Conservation (phyloP, 2,888 invertebrate species). For the Oscheius sp. region DNA sequence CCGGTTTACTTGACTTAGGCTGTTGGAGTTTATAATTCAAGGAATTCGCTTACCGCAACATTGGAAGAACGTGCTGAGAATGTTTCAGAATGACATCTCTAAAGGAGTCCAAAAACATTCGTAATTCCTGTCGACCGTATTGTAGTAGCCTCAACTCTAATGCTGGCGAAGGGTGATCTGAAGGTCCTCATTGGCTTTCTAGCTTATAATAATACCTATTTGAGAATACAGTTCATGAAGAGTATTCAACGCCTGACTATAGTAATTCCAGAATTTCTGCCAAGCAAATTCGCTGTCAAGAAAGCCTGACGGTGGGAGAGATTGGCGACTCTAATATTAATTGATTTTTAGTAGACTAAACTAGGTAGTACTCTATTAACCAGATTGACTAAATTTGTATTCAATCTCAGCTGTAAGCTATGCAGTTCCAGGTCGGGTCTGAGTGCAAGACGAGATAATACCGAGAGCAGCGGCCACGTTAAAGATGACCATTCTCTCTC, state of each 20-base stretch:
- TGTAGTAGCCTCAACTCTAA: not conserved
- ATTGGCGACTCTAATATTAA: conserved; percentile 21
- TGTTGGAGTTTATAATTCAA: not conserved
- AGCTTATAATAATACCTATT: no score
- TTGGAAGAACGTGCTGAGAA: conserved; percentile 31
- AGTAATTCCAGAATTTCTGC: conserved; percentile 11
- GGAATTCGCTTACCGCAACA: conserved; percentile 22
- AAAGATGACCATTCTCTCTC: conserved; percentile 47
- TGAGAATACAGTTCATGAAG: conserved; percentile 46
- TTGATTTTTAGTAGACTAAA: not conserved
- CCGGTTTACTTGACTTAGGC: conserved; percentile 38
- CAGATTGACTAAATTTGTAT: conserved; percentile 22
- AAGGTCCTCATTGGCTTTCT: no score
- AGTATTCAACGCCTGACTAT: conserved; percentile 31
- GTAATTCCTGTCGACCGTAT: not conserved
- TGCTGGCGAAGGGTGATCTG: not conserved
- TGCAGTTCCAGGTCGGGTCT: conserved; percentile 16
- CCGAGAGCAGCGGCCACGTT: conserved; percentile 41
- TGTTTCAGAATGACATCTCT: conserved; percentile 34
- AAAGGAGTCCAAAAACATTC: conserved; percentile 40
- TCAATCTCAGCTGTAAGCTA: conserved; percentile 24
- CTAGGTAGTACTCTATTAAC: conserved; percentile 29
- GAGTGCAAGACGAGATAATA: conserved; percentile 16
- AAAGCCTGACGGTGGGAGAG: conserved; percentile 12
- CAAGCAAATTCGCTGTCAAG: not conserved